Percentiles rank a stretch among this genome's conserved stretches.
These are phyloP conservation scores for Apotomis betuletana DNA, from an alignment of 2,888 invertebrate genomes.

Conservation along the genomic window DNA sequence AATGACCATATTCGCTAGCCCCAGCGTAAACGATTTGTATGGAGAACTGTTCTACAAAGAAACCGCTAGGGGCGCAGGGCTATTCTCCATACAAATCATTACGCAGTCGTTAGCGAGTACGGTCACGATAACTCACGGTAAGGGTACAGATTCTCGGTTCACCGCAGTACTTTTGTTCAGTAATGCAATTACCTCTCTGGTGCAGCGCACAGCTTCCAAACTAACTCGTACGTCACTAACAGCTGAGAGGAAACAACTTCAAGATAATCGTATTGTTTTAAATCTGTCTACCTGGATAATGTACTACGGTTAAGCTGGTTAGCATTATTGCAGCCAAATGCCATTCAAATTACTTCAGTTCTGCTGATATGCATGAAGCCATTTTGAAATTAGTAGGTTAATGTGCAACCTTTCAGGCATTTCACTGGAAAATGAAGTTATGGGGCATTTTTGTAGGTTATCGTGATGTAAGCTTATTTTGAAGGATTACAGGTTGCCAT, in stretches of 20 bases:
- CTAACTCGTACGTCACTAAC: conserved; percentile 7
- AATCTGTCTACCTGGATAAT: conserved; percentile 13
- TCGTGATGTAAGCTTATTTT: too few relatives aligned
- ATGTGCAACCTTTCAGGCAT: neutral
- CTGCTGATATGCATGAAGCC: neutral
- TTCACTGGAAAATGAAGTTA: neutral
- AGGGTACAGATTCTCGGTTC: too few relatives aligned
- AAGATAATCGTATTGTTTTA: neutral
- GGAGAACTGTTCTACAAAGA: too few relatives aligned
- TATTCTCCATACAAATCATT: too few relatives aligned
- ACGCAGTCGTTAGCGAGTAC: too few relatives aligned
- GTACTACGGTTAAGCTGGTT: conserved; percentile 18
- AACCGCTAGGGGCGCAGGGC: too few relatives aligned
- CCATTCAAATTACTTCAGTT: conserved; percentile 4
- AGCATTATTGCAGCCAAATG: conserved; percentile 21
- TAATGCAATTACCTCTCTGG: conserved; percentile 60
- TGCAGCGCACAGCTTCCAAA: conserved; percentile 17
- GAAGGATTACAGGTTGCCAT: too few relatives aligned
- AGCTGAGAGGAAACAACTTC: too few relatives aligned
- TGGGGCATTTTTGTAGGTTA: too few relatives aligned
- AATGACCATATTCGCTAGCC: too few relatives aligned
- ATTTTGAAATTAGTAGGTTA: neutral
- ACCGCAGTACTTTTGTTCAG: conserved; percentile 58
- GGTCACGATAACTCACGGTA: too few relatives aligned
- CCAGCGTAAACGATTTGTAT: too few relatives aligned